Base-by-base conservation (phyloP, 2,797 vertebrate genomes). In the Paedocypris micromegethes region DNA sequence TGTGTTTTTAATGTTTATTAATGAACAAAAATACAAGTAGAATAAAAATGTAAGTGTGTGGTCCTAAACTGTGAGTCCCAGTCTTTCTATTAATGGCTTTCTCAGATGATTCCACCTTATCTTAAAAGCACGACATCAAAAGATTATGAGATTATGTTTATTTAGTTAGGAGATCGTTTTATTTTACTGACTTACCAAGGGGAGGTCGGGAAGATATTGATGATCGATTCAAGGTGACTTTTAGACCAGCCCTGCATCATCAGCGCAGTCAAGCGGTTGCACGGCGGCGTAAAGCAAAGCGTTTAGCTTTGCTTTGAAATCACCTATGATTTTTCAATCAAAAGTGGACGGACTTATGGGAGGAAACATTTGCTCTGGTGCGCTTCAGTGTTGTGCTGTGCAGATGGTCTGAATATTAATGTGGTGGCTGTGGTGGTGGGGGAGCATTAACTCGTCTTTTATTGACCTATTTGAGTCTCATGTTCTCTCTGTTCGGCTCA, bases 381-480 rank as follows among this genome's bases (percentile, higher is more conserved):
- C 40, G 49, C 44, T 48, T 65, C 64, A 8, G 4, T 55, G 50
- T 55, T 66, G 57, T 58, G 51, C 58, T 43, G 44, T 70, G 55
- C 56, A 70, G 66, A 64, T 67, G 50, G 54, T 64, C 47, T 49
- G 54, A 72, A 77, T 75, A 70, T 72, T 77, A 75, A 75, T 58
- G 59, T 6, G 44, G 45, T 9, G 46, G 48, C 50, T 49, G 37
- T 50, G 54, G 4, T 59, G 60, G 9, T 49, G 51, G 23, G 58
- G 37, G 52, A 51, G 55, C 44, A 59, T 9, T 9, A 75, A 48
- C 62, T 5, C 9, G 4, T 49, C 54, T 9, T 70, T 55, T 70
- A 72, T 69, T 77, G 58, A 77, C 58, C 61, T 56, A 74, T 77
- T 68, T 74, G 62, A 62, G 63, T 72, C 45, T 69, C 9, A 45